Evolutionary conservation across 2,797 vertebrate genomes (phyloP), one percentile per base, ranked within the genome.

Genomic region (Crossoptilon crossoptilon): DNA sequence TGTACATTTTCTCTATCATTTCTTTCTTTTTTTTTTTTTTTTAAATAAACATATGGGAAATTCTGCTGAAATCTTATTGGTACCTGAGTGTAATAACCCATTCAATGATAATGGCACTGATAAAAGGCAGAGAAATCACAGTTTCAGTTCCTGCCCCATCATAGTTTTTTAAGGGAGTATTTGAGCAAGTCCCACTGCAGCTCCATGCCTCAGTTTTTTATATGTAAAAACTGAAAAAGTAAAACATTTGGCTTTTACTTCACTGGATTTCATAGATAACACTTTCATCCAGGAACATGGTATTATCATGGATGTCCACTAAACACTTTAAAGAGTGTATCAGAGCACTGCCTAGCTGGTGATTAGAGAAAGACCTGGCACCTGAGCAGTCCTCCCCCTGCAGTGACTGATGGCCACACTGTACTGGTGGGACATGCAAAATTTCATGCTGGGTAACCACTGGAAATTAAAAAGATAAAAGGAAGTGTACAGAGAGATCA

Each of bases 251-350:
- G 6, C 1, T 3, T 70, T 60, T 62, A 51, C 29, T 6, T 70
- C 29, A 39, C 6, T 43, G 19, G 16, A 29, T 62, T 35, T 58
- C 5, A 0, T 1, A 39, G 13, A 49, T 51, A 67, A 68, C 19
- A 67, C 66, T 33, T 87, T 53, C 1, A 22, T 74, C 77, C 58
- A 69, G 22, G 8, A 84, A 23, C 5, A 5, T 15, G 12, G 37
- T 58, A 4, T 6, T 75, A 6, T 27, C 13, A 17, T 2, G 2
- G 21, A 68, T 9, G 16, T 5, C 27, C 26, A 19, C 10, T 43
- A 6, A 1, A 1, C 23, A 37, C 19, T 31, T 46, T 46, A n/a
- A 67, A 62, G 1, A 0, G 3, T 49, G 15, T 66, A 9, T 48
- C 44, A 64, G 19, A 58, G 8, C 31, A 18, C 24, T 41, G 10